Evolutionary conservation across 2,797 vertebrate genomes (phyloP).

Genomic region (Ispidina lecontei): DNA sequence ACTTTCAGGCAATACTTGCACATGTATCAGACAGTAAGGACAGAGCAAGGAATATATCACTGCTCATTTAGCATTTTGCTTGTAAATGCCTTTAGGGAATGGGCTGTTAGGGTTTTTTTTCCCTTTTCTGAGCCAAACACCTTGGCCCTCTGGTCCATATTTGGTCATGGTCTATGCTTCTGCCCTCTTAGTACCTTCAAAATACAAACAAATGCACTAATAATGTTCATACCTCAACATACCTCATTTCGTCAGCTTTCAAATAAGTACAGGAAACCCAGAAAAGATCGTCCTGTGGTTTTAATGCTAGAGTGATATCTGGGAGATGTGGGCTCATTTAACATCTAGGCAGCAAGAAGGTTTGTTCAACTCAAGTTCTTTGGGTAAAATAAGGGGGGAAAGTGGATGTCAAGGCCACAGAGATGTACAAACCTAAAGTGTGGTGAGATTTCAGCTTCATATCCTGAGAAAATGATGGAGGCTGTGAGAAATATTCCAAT

Average conservation of each 20-base stretch:
- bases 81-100: neutral
- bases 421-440: neutral
- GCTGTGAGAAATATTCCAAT: neutral
- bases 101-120: neutral
- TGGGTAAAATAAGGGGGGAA: neutral
- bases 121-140: neutral
- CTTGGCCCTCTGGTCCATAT: neutral
- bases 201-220: neutral
- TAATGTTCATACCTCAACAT: constrained; percentile 21
- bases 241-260: constrained; percentile 38
- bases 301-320: neutral
- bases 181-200: neutral
- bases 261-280: neutral
- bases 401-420: neutral
- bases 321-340: neutral
- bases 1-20: neutral
- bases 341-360: neutral
- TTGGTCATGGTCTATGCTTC: neutral
- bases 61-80: neutral
- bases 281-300: constrained; percentile 1
- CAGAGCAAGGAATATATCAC: neutral
- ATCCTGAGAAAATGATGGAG: neutral
- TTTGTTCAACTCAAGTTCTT: neutral
- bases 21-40: fast-evolving
- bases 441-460: neutral